phyloP scores from a whole-genome alignment of 1,140 invertebrate species.

The Zelostemma sp. region DNA sequence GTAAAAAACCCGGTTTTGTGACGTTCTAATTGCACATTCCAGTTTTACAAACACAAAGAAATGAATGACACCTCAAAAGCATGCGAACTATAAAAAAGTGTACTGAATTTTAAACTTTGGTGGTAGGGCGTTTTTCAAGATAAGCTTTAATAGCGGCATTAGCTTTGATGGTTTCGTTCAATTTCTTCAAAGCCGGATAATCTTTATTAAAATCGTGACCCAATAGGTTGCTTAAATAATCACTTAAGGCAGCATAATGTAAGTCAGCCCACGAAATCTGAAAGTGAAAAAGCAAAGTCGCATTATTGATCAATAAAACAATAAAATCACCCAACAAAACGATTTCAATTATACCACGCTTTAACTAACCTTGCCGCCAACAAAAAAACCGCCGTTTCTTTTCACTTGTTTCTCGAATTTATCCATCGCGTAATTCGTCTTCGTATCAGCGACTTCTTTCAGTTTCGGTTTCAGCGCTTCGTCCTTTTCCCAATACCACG shows the following conservation, averaged over 20 bases:
- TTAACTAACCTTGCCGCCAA: constrained; percentile 65
- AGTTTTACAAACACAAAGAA: too few species aligned
- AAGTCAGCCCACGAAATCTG: constrained; percentile 46
- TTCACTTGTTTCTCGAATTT: constrained; percentile 67
- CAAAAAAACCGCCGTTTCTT: constrained; percentile 67
- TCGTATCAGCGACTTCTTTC: constrained; percentile 48
- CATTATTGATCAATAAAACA: too few species aligned
- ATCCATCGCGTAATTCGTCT: constrained; percentile 59
- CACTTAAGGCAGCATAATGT: constrained; percentile 53
- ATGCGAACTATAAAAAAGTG: too few species aligned
- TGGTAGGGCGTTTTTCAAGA: constrained; percentile 62
- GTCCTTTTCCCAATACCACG: constrained; percentile 50
- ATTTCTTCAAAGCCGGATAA: constrained; percentile 56
- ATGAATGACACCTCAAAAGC: too few species aligned
- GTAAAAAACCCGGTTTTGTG: too few species aligned
- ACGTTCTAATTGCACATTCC: too few species aligned
- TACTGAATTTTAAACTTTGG: constrained; percentile 40
- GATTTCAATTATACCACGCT: background rate
- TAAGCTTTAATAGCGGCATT: constrained; percentile 63
- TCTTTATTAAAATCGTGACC: constrained; percentile 51
- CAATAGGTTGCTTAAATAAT: constrained; percentile 49
- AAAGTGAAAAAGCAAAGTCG: background rate
- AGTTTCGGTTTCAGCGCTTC: constrained; percentile 42
- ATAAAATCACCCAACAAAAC: background rate
- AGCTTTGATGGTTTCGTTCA: constrained; percentile 57